Evolutionary conservation across 2,113 vertebrate species (phyloP), one percentile per base, ranked within the genome.

Genomic region (Hydropotes inermis): DNA sequence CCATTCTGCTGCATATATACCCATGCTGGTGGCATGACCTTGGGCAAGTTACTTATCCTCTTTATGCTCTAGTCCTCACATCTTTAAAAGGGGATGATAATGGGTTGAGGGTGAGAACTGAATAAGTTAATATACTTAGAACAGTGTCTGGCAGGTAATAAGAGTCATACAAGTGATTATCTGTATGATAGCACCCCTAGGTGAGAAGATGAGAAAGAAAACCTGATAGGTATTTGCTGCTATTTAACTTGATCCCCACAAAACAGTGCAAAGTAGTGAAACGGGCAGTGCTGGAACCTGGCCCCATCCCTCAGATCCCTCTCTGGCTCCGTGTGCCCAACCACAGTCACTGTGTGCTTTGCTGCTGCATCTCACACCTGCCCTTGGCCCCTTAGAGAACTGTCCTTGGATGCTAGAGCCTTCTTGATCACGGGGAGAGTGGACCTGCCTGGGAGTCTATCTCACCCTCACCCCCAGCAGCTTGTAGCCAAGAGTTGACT

Each of bases 201-300:
- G 7, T 16, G 15, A 58, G 47, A 39, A 9, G 64, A 27, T 15
- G 16, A 33, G 28, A 58, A 28, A 12, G n/a, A 7, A 36, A 25
- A 13, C 7, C 6, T 4, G 7, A 33, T 16, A 12, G 15, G 3
- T 6, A 21, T 21, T 21, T 0, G 0, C 15, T 28, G 33, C 55
- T n/a, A 5, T 88, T 76, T 45, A 21, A 47, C 82, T 43, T 15
- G 74, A 30, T 82, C 83, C 61, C 30, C 54, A 39, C 11, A 10
- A 25, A 21, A 12, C 70, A 78, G n/a, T 7, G 23, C 43, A 21
- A 28, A 60, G n/a, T 0, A 33, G 13, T 7, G 17, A 8, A 6
- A 15, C 2, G 7, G 57, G 57, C 9, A 10, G 58, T 11, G 39
- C 55, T 57, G 33, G n/a, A 2, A 5, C 28, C 55, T 23, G 10